Evolutionary conservation across 2,797 vertebrate genomes (phyloP).

Genomic region (Lophotriccus pileatus): DNA sequence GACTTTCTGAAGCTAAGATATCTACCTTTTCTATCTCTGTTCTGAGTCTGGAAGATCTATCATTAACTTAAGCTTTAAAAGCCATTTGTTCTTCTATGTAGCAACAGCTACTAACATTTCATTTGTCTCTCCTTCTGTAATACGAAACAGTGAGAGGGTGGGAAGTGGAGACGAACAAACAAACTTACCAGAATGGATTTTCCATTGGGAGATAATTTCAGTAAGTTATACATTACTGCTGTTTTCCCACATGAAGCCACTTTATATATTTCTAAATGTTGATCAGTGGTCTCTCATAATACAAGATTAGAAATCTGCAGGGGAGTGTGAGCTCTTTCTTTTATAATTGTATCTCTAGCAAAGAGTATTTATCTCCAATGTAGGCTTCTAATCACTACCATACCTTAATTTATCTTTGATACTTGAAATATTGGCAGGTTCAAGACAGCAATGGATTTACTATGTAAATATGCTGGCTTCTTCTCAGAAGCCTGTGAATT

Average conservation of each 20-base stretch:
- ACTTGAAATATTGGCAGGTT: constrained; percentile 6
- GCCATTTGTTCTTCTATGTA: neutral
- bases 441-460: neutral
- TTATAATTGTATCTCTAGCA: neutral
- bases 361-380: neutral
- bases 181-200: neutral
- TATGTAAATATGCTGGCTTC: neutral
- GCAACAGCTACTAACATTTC: neutral
- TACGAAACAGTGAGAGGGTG: neutral
- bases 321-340: neutral
- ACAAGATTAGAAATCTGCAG: neutral
- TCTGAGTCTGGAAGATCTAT: neutral
- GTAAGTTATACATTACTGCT: neutral
- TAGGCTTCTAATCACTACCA: neutral
- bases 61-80: neutral
- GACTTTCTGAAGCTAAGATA: neutral
- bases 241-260: neutral
- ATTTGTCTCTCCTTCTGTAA: neutral
- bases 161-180: neutral
- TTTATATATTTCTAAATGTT: neutral
- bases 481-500: neutral
- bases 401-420: constrained; percentile 21
- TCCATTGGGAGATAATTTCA: neutral
- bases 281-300: neutral
- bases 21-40: neutral